Percentiles rank a stretch among this genome's conserved stretches.
These are phyloP conservation scores for Gorilla gorilla DNA, from an alignment of 2,113 vertebrate genomes.

Conservation along the genomic window DNA sequence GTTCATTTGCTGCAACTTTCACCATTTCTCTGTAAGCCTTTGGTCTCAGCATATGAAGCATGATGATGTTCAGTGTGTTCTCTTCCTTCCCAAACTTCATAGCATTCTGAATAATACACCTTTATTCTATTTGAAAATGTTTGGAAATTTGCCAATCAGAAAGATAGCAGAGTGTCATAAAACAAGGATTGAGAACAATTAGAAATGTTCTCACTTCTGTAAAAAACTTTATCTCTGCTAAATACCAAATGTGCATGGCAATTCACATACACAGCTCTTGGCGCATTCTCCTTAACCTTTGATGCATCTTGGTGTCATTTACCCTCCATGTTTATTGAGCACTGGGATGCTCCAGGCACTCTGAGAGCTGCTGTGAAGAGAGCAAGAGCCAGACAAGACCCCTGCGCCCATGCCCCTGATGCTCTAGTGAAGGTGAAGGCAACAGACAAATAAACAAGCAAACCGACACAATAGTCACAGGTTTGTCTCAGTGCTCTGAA, in stretches of 20 bases:
- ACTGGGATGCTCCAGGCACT: rapidly evolving
- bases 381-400: not conserved
- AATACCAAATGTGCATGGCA: not conserved
- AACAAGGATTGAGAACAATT: not conserved
- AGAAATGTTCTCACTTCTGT: not conserved
- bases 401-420: not conserved
- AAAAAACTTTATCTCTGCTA: not conserved
- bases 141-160: slow-evolving; percentile 8
- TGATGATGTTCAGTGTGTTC: not conserved
- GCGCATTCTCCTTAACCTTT: not conserved
- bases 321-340: rapidly evolving
- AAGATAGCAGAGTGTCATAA: not conserved
- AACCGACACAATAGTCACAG: not conserved
- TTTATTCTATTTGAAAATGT: not conserved
- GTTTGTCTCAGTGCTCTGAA: not conserved
- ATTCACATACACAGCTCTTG: no score
- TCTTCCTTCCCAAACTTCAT: not conserved
- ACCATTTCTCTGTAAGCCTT: not conserved
- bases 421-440: not conserved
- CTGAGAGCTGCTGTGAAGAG: not conserved
- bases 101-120: not conserved
- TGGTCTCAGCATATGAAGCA: not conserved
- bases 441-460: not conserved
- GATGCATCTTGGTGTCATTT: rapidly evolving
- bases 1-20: not conserved